Percentiles rank a stretch among this genome's conserved stretches.
phyloP scores from a whole-genome alignment of 2,797 vertebrate genomes.

The Dryobates pubescens region DNA sequence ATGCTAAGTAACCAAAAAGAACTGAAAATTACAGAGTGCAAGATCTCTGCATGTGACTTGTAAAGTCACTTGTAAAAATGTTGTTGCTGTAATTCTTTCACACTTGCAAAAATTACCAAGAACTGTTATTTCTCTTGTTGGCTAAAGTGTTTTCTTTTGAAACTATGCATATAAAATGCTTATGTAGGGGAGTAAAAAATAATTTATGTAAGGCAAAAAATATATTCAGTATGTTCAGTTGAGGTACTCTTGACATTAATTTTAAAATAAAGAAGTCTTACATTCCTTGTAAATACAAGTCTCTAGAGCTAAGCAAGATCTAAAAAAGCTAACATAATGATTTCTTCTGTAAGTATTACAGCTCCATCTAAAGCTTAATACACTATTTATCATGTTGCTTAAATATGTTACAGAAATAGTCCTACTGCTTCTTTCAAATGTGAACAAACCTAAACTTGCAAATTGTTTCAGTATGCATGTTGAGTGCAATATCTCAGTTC shows the following conservation, averaged over 20 bases:
- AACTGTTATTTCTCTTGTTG: background rate
- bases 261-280: background rate
- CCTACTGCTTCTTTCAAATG: background rate
- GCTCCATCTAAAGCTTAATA: background rate
- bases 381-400: background rate
- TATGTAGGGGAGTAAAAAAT: background rate
- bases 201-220: background rate
- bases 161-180: background rate
- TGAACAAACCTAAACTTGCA: background rate
- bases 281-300: background rate
- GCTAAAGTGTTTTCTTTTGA: constrained; percentile 5
- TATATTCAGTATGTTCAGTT: background rate
- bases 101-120: background rate
- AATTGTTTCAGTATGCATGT: background rate
- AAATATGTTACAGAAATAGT: background rate
- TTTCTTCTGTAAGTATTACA: background rate
- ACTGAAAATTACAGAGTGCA: background rate
- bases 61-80: background rate
- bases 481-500: background rate
- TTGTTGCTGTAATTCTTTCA: background rate
- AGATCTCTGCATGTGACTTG: background rate
- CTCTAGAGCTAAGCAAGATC: background rate
- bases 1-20: background rate
- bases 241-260: background rate
- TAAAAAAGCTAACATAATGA: background rate